Evolutionary conservation across 2,888 invertebrate species (phyloP), one percentile per base, ranked within the genome.

Genomic region (Lacanobia wlatinum): DNA sequence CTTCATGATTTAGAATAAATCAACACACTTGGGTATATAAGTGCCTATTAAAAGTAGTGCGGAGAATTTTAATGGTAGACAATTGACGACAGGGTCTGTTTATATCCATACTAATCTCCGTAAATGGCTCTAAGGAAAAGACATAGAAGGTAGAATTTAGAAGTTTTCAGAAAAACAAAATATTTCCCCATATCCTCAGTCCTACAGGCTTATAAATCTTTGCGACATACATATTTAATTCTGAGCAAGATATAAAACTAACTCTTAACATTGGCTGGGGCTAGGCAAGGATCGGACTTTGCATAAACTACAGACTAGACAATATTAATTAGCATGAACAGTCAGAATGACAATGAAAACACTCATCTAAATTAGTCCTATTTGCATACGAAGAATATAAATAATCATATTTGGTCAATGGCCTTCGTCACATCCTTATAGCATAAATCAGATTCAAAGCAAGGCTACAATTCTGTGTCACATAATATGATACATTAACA

Each of bases 21-120:
- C 80, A 84, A 84, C 70, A 73, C 82, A 82, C 76, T 82, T 76
- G 65, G 72, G 74, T 80, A 82, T 84, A 72, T 87, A 77, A 86
- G 76, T 78, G 63, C 1, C 82, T 78, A 87, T 87, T 87, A 86
- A 80, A 84, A 80, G 76, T 80, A 68, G 84, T 82, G 87, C 74
- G 48, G 48, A 63, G 86, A 86, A 84, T 87, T 82, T 76, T 82
- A 84, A 87, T 85, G 66, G 58, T 48, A 14, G 46, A 53, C 56
- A 81, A 77, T 81, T 46, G 82, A 66, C 61, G 50, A 75, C 65
- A 58, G 28, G 48, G 28, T 58, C 21, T 67, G 69, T 18, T 63
- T 84, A 75, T 70, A 60, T 56, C 34, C 50, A 70, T 81, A 69
- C 59, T 43, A 80, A 80, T 83, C 53, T 64, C 12, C 16, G 40